Evolutionary conservation across 2,113 vertebrate species (phyloP).

Genomic region (Plecotus auritus): DNA sequence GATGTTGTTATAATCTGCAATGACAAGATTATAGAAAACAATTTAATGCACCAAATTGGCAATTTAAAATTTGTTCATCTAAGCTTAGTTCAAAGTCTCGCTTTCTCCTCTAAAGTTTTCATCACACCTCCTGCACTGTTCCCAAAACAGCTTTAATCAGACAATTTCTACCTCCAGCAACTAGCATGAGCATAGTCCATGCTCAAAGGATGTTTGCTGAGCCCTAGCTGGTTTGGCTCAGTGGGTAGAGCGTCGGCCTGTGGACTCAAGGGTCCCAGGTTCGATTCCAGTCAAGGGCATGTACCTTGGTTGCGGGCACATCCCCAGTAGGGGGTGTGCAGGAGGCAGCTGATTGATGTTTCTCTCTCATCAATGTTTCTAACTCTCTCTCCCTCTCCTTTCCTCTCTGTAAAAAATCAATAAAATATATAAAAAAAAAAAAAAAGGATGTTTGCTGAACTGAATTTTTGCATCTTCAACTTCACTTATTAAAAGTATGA

Average conservation of each 20-base stretch:
- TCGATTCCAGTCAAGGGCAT: too few relatives aligned
- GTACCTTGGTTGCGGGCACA: too few relatives aligned
- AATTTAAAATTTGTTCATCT: neutral
- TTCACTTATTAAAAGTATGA: neutral
- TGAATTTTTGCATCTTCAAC: neutral
- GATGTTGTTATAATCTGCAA: slow-evolving; percentile 98
- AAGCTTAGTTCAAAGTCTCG: neutral
- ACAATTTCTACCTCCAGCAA: neutral
- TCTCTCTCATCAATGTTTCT: too few relatives aligned
- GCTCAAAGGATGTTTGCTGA: neutral
- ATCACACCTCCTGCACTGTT: too few relatives aligned
- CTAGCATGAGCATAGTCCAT: fast-evolving
- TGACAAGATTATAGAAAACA: neutral
- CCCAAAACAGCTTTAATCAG: neutral
- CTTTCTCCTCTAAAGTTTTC: neutral
- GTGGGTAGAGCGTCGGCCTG: too few relatives aligned
- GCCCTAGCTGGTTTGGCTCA: too few relatives aligned
- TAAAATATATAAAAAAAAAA: too few relatives aligned
- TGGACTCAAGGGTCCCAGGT: too few relatives aligned
- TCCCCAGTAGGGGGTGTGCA: too few relatives aligned
- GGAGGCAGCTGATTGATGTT: too few relatives aligned
- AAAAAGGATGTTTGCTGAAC: neutral
- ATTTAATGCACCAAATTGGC: neutral
- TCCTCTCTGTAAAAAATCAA: too few relatives aligned
- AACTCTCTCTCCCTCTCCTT: too few relatives aligned